These are phyloP conservation scores for Callosobruchus maculatus DNA, from an alignment of 2,888 invertebrate genomes.

Conservation along the genomic window DNA sequence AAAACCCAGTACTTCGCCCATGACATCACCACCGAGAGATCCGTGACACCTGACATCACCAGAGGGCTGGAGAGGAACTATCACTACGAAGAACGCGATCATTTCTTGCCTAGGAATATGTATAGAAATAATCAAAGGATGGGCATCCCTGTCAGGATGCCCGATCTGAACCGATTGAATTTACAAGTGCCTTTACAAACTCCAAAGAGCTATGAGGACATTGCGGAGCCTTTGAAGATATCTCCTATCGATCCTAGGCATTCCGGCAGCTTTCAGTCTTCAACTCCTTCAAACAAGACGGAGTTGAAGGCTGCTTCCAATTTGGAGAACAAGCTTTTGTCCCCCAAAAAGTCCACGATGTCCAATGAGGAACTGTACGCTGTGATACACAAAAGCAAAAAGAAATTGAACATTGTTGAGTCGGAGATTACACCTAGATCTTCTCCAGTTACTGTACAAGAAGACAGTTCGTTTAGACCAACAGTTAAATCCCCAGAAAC, in stretches of 20 bases:
- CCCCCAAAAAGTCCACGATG: constrained; percentile 70
- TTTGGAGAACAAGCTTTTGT: constrained; percentile 54
- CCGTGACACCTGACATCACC: constrained; percentile 55
- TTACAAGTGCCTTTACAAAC: constrained; percentile 28
- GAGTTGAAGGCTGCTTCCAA: constrained; percentile 52
- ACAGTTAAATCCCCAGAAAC: constrained; percentile 56
- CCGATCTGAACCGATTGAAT: constrained; percentile 31
- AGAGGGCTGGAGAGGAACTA: constrained; percentile 43
- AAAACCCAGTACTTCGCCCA: constrained; percentile 46
- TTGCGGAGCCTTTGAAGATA: constrained; percentile 54
- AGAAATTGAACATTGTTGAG: constrained; percentile 68
- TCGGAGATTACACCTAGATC: constrained; percentile 51
- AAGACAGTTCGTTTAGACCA: constrained; percentile 34
- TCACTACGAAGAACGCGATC: constrained; percentile 11
- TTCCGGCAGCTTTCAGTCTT: constrained; percentile 61
- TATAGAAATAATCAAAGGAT: constrained; percentile 32
- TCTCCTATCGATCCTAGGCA: constrained; percentile 67
- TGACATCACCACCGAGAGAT: constrained; percentile 46
- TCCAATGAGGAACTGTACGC: constrained; percentile 76
- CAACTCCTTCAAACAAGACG: constrained; percentile 57
- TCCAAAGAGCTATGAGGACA: constrained; percentile 12
- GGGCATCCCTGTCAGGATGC: constrained; percentile 41
- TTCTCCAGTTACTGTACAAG: constrained; percentile 36
- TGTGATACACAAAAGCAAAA: constrained; percentile 74
- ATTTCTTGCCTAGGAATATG: constrained; percentile 14